Conservation (phyloP, 1,140 invertebrate genomes). For the Heterodera schachtii region DNA sequence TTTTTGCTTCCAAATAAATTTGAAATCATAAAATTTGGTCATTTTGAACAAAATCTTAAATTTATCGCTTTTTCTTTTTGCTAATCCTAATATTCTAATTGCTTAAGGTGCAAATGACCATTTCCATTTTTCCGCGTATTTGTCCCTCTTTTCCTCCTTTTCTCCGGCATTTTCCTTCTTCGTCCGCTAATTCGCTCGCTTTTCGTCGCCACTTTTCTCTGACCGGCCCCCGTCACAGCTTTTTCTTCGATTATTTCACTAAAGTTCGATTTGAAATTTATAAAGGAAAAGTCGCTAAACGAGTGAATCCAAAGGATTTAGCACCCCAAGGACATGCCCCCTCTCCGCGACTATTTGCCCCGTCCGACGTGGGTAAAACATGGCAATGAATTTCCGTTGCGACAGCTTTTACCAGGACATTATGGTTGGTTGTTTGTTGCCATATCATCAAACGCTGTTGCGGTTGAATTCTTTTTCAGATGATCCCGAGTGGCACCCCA, state of each 20-base stretch:
- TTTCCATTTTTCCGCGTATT: no score
- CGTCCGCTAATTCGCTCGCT: neutral
- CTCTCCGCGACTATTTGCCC: neutral
- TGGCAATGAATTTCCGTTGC: slow-evolving; percentile 4
- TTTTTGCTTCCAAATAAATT: no score
- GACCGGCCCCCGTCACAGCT: neutral
- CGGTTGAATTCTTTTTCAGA: neutral
- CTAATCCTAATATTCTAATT: no score
- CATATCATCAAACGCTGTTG: no score
- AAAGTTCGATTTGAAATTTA: neutral
- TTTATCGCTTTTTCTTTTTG: no score
- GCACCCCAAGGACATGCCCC: neutral
- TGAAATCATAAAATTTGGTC: no score
- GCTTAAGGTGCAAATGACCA: no score
- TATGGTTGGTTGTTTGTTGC: neutral
- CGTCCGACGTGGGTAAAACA: neutral
- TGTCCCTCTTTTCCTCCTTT: neutral
- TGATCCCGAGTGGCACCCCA: slow-evolving; percentile 21
- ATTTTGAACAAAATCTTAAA: no score
- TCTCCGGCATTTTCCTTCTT: neutral
- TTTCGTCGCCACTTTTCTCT: neutral
- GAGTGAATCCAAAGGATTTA: neutral
- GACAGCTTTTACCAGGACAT: slow-evolving; percentile 5
- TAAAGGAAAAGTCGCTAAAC: no score
- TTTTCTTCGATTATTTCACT: neutral